Evolutionary conservation across 1,140 invertebrate genomes (phyloP).

Genomic region (Drosophila persimilis): DNA sequence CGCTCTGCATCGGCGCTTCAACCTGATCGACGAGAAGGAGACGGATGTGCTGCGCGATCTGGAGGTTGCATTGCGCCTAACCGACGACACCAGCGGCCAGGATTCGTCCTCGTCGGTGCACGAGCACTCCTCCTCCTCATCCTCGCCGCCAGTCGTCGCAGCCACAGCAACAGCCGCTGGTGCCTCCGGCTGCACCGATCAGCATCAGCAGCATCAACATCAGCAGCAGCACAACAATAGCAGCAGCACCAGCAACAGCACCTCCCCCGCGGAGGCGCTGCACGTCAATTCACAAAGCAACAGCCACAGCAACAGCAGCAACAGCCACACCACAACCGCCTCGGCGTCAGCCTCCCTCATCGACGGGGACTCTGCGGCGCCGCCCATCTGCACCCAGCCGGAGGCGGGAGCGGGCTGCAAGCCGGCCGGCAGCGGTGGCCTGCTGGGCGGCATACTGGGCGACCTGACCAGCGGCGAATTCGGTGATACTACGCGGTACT

Average conservation of each 20-base stretch:
- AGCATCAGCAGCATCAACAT: slow-evolving; percentile 38
- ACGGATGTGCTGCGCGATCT: slow-evolving; percentile 96
- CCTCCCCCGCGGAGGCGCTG: slow-evolving; percentile 56
- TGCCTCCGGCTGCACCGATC: slow-evolving; percentile 22
- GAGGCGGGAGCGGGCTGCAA: slow-evolving; percentile 68
- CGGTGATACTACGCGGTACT: slow-evolving; percentile 81
- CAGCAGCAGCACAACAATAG: slow-evolving; percentile 41
- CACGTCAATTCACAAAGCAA: slow-evolving; percentile 72
- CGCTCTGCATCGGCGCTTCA: slow-evolving; percentile 93
- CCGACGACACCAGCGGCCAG: slow-evolving; percentile 83
- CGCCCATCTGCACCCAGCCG: slow-evolving; percentile 81
- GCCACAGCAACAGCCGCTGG: slow-evolving; percentile 18
- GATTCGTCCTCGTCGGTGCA: slow-evolving; percentile 8
- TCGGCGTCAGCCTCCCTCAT: slow-evolving; percentile 57
- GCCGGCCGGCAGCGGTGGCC: slow-evolving; percentile 67
- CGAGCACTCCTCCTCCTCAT: slow-evolving; percentile 26
- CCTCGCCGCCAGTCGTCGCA: slow-evolving; percentile 29
- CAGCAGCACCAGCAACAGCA: slow-evolving; percentile 61
- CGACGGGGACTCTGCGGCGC: slow-evolving; percentile 73
- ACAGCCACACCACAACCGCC: slow-evolving; percentile 38
- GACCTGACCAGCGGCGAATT: slow-evolving; percentile 81
- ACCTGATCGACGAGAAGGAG: slow-evolving; percentile 97
- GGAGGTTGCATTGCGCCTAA: slow-evolving; percentile 88
- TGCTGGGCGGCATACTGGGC: slow-evolving; percentile 75
- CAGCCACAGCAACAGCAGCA: slow-evolving; percentile 54